Percentiles rank a stretch among this genome's conserved stretches.
Evolutionary conservation across 2,797 vertebrate species (phyloP).

Genomic region (Thaleichthys pacificus): DNA sequence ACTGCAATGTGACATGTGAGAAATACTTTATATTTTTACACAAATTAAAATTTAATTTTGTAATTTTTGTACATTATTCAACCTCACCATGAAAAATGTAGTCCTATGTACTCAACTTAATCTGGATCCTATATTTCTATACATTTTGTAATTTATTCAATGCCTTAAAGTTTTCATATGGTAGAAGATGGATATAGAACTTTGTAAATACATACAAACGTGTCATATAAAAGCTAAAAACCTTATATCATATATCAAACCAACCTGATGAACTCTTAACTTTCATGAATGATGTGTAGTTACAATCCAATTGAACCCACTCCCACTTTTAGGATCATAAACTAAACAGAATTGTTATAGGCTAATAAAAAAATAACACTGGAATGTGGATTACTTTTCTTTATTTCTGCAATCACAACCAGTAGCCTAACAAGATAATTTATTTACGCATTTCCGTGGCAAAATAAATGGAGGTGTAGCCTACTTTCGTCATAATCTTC

Average conservation of each 20-base stretch:
- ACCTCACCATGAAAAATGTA: slow-evolving; percentile 25
- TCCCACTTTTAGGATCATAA: slow-evolving; percentile 31
- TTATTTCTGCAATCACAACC: slow-evolving; percentile 22
- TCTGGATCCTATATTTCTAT: slow-evolving; percentile 34
- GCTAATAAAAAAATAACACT: slow-evolving; percentile 46
- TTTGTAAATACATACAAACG: slow-evolving; percentile 71
- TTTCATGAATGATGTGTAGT: slow-evolving; percentile 40
- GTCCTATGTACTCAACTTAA: slow-evolving; percentile 34
- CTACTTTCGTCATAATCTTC: too few relatives aligned
- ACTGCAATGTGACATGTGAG: slow-evolving; percentile 44
- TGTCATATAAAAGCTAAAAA: slow-evolving; percentile 53
- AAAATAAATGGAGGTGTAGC: too few relatives aligned
- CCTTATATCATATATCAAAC: slow-evolving; percentile 40
- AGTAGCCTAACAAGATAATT: neutral
- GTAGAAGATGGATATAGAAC: slow-evolving; percentile 32
- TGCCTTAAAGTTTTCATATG: slow-evolving; percentile 46
- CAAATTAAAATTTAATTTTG: slow-evolving; percentile 50
- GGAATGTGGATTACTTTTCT: slow-evolving; percentile 25
- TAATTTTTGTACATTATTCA: slow-evolving; percentile 36
- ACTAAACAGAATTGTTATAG: slow-evolving; percentile 27
- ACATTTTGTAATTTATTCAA: slow-evolving; percentile 57
- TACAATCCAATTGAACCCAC: slow-evolving; percentile 34
- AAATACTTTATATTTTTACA: slow-evolving; percentile 64
- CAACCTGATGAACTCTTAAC: slow-evolving; percentile 49
- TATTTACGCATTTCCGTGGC: neutral